Base-by-base conservation (phyloP, 2,113 vertebrate species). In the Rhinolophus ferrumequinum region DNA sequence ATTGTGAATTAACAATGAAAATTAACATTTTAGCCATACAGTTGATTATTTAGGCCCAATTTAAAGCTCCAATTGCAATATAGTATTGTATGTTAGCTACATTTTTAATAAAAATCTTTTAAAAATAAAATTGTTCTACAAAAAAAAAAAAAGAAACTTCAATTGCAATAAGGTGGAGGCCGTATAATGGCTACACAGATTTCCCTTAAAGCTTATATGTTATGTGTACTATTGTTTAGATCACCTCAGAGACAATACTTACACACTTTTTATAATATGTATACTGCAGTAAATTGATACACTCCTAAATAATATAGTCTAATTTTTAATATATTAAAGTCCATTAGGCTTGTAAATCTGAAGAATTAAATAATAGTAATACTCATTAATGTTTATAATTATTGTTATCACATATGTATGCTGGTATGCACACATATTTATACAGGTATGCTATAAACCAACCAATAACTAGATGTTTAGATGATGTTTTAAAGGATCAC, bases 1-100 rank as follows among this genome's bases (percentile, higher is more conserved):
- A 44, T 24, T 93, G 24, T 79, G 50, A 93, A 73, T 93, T 87
- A 79, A 44, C 38, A 90, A 73, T 89, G 44, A 80, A 94, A 89
- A 70, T 87, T 86, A 80, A 82, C 15, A 66, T n/a, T 97, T 88
- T 82, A 70, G 18, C 47, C 69, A 60, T 66, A 89, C 22, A 44
- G 19, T 89, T 80, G 38, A 79, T 72, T 89, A 73, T 56, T 92
- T 90, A 73, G 16, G 18, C 66, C 33, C 66, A 41, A 41, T 41
- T 58, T 38, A 79, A 83, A 88, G 62, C 3, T 33, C 33, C 62
- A 54, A 16, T 18, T 54, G 47, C 47, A 50, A 13, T 50, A 50
- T 50, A 11, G 13, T 50, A 13, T 50, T 50, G 47, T 13, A 50
- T 50, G 47, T 50, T 50, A 50, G 47, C 47, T 50, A 50, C 13